Base-by-base conservation (phyloP, 1,140 invertebrate genomes). In the Tetramorium alpestre region DNA sequence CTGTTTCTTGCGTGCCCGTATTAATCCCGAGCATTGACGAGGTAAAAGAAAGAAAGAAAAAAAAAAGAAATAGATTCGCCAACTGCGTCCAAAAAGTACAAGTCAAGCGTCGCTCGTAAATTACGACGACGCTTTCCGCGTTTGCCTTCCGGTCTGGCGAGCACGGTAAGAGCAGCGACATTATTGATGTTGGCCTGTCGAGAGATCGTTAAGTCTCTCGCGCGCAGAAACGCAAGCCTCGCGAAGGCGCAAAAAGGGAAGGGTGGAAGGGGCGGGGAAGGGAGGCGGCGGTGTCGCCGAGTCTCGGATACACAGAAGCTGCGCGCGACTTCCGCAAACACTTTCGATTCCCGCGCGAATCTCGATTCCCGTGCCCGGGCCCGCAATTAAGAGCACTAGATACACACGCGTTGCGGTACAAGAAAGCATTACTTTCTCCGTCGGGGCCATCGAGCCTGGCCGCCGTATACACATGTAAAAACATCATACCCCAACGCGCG, bases 351-450 rank as follows among this genome's bases (percentile, higher is more conserved):
- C 8, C 33, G 25, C 58, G 80, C 73, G 76, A 92, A 90, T 91
- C 87, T 91, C 84, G 88, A 92, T 91, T 90, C 77, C 82, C 88
- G 80, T 69, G 67, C n/a, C 54, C 54, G 38, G 75, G 22, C 65
- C 65, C 18, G 73, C 80, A 85, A 90, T 90, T 90, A 90, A 90
- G 64, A 51, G 25, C 54, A 51, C 49, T 22, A 56, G 51, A 41
- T 87, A 86, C 58, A 82, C 58, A 75, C 73, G 82, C 62, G 47
- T 28, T 28, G 28, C 33, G 69, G 65, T 85, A 33, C 84, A 93
- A 84, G 92, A 94, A 94, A 93, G 92, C 90, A 90, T 91, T 91
- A 92, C 93, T 94, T 94, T 94, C 93, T 93, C 93, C 80, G 10
- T 25, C 58, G 72, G 62, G 73, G 76, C 80, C 44, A 33, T 49